phyloP scores from a whole-genome alignment of 2,888 invertebrate genomes.

The Euproctis similis region DNA sequence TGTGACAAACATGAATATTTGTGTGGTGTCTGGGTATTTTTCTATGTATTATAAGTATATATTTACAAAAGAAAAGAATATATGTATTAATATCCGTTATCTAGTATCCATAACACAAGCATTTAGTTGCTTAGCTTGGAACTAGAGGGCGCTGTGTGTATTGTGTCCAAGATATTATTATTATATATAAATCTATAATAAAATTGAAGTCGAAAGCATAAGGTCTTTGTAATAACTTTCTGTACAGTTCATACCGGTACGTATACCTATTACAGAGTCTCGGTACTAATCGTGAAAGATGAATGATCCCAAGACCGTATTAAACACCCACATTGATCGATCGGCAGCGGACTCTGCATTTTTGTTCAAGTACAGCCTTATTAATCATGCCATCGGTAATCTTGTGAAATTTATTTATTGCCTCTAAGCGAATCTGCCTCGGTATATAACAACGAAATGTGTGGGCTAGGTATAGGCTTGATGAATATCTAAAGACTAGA shows the following conservation, averaged over 20 bases:
- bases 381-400: constrained; percentile 67
- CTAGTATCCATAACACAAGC: no score
- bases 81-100: no score
- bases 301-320: constrained; percentile 61
- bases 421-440: constrained; percentile 69
- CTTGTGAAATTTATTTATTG: constrained; percentile 75
- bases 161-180: no score
- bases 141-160: no score
- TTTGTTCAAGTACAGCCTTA: constrained; percentile 58
- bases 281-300: constrained; percentile 56
- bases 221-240: constrained; percentile 17
- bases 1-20: no score
- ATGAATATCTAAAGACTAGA: constrained; percentile 16
- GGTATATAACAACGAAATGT: constrained; percentile 70
- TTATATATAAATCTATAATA: no score
- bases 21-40: no score
- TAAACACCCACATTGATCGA: constrained; percentile 74
- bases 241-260: constrained; percentile 10
- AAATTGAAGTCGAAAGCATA: no score
- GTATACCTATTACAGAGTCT: constrained; percentile 43
- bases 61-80: no score
- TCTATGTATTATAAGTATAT: no score
- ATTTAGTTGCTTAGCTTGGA: no score
- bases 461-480: constrained; percentile 45
- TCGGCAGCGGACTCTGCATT: constrained; percentile 59